Base-by-base conservation (phyloP, 64 coral and sea anemone species). In the Stichodactyla helianthus region DNA sequence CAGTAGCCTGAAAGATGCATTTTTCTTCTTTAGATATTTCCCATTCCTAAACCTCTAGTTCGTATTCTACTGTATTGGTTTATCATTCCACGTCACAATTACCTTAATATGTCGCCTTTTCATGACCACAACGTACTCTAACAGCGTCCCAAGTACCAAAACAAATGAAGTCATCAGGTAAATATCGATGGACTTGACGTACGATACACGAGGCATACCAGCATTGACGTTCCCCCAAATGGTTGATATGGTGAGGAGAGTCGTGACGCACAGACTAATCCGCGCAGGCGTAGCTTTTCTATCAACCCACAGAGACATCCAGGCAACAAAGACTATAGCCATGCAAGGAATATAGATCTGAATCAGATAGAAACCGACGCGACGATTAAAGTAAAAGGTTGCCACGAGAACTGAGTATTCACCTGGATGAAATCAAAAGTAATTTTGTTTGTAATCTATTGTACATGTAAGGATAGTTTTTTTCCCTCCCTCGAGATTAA, bases 301-400 rank as follows among this genome's bases (percentile, higher is more conserved):
- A 20, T 95, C 94, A 3, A 95, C 90, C 79, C 91, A 96, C 28
- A 96, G 87, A 28, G 94, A 96, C 77, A 96, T 86, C 94, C 94
- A 96, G 26, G 90, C 86, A 19, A 91, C 93, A 54, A 94, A 94
- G 6, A 94, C 93, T 5, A 94, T 87, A 16, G 88, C 88, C 59
- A 93, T 77, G 44, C 92, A 93, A 5, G 92, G 92, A 5, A 93
- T 77, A 50, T 93, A 94, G 15, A 94, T 83, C 55, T 94, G 89
- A 51, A 94, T 84, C 2, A 94, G 53, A 35, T 94, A 94, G 51
- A 84, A 94, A 13, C 93, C 93, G 19, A 94, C 85, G 20, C 93
- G 85, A 22, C 93, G 63, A 54, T 87, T 90, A 55, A 94, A 94
- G 22, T 68, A 86, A 62, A 94, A 94, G 0, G 71, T 81, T 7